Evolutionary conservation across 1,140 invertebrate species (phyloP).

Genomic region (Halesus radiatus): DNA sequence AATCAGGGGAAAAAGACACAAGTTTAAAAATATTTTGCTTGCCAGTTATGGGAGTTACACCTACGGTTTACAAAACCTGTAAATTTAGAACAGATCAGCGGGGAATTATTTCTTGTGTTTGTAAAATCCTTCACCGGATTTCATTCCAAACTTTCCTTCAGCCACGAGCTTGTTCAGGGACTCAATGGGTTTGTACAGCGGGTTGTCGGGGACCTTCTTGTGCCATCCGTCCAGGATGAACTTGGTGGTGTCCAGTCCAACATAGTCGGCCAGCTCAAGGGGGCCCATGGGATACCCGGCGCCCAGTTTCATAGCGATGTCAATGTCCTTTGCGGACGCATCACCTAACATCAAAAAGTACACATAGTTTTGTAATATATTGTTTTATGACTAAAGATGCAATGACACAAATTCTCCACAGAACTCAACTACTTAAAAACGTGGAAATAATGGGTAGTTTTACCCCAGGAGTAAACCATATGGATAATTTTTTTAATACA

Average conservation of each 20-base stretch:
- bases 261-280: slow-evolving; percentile 82
- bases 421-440: no score
- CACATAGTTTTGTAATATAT: no score
- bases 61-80: no score
- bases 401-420: no score
- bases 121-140: slow-evolving; percentile 91
- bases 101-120: slow-evolving; percentile 76
- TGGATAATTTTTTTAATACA: no score
- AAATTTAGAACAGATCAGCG: no score
- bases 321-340: slow-evolving; percentile 78
- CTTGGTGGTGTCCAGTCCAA: slow-evolving; percentile 78
- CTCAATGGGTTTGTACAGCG: slow-evolving; percentile 78
- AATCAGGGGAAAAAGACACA: no score
- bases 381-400: no score
- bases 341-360: slow-evolving; percentile 67
- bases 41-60: no score
- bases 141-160: slow-evolving; percentile 87
- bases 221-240: slow-evolving; percentile 81
- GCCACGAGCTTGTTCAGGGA: slow-evolving; percentile 80
- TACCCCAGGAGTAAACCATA: no score
- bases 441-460: no score
- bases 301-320: slow-evolving; percentile 86
- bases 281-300: slow-evolving; percentile 88
- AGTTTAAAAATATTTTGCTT: no score
- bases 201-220: slow-evolving; percentile 82